Evolutionary conservation across 2,888 invertebrate genomes (phyloP).

Genomic region (Agelastica alni): DNA sequence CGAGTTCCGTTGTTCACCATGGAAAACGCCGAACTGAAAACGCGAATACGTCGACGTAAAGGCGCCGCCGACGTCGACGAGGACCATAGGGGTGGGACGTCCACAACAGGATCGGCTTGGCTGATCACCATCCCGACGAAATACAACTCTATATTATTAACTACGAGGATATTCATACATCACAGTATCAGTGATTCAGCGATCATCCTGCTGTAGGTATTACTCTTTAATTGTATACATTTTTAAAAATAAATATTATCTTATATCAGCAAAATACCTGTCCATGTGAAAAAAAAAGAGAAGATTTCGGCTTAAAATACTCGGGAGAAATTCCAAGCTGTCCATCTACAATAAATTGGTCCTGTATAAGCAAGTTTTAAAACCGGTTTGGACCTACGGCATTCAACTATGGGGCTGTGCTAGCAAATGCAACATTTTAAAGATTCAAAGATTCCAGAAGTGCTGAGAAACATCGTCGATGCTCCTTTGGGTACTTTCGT

Average conservation of each 20-base stretch:
- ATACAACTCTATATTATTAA: no score
- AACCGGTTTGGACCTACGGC: not conserved
- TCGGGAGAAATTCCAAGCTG: not conserved
- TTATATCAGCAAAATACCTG: not conserved
- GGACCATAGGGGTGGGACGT: slow-evolving; percentile 37
- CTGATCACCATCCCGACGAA: not conserved
- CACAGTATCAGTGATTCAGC: no score
- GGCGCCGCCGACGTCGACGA: slow-evolving; percentile 40
- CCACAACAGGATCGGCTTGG: slow-evolving; percentile 8
- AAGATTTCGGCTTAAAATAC: no score
- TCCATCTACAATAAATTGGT: not conserved
- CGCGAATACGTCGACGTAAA: slow-evolving; percentile 43
- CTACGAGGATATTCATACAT: no score
- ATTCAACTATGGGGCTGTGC: not conserved
- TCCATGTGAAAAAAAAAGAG: no score
- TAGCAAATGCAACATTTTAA: not conserved
- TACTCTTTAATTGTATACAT: no score
- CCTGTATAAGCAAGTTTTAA: not conserved
- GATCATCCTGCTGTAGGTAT: no score
- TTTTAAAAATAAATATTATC: no score
- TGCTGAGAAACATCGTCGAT: not conserved
- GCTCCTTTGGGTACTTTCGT: not conserved
- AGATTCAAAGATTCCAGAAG: not conserved
- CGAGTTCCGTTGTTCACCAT: slow-evolving; percentile 36
- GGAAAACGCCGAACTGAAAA: slow-evolving; percentile 39